phyloP scores from a whole-genome alignment of 2,797 vertebrate species.

The Apodemus agrarius region DNA sequence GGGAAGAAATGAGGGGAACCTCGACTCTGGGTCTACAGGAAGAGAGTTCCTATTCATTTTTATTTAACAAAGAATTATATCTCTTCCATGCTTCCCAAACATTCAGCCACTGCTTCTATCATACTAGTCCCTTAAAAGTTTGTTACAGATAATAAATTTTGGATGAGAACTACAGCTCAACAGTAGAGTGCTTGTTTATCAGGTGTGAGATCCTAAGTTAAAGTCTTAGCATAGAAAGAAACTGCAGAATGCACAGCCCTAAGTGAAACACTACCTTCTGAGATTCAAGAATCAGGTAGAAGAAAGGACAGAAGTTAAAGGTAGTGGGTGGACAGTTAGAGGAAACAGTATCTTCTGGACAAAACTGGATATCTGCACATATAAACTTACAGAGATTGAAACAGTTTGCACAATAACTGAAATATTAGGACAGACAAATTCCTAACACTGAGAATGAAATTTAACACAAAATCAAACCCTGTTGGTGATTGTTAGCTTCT shows the following conservation, averaged over 20 bases:
- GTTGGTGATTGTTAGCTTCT: neutral
- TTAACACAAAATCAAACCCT: neutral
- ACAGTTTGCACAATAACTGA: neutral
- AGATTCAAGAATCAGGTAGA: neutral
- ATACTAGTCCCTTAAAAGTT: neutral
- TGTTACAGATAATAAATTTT: neutral
- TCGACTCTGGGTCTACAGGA: neutral
- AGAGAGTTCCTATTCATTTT: neutral
- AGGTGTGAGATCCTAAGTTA: neutral
- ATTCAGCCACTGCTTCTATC: neutral
- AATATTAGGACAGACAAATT: neutral
- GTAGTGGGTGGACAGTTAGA: no score
- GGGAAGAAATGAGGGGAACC: neutral
- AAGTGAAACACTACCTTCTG: neutral
- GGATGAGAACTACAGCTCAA: neutral
- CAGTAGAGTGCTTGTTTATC: neutral
- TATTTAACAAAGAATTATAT: neutral
- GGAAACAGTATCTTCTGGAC: neutral
- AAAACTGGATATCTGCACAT: neutral
- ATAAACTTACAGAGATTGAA: neutral
- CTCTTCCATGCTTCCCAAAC: neutral
- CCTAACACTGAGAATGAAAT: neutral
- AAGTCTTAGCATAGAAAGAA: neutral
- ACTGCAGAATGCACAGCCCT: neutral
- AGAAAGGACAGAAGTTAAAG: neutral